phyloP scores from a whole-genome alignment of 2,113 vertebrate species.

The Catagonus wagneri region DNA sequence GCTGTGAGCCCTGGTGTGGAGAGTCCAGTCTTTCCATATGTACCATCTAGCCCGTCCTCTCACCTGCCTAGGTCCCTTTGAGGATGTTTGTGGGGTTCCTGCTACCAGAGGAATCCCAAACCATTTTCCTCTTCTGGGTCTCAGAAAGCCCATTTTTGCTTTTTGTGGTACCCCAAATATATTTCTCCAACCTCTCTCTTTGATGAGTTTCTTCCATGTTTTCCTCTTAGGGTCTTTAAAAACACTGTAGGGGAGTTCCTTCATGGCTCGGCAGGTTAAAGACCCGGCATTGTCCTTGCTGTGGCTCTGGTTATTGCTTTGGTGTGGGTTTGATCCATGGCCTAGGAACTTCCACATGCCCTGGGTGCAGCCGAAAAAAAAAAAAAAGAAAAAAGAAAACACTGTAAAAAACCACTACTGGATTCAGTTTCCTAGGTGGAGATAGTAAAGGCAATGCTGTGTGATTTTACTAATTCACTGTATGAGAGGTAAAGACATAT shows the following conservation, averaged over 20 bases:
- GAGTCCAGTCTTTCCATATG: neutral
- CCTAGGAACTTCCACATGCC: too few species aligned
- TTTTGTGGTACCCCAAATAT: neutral
- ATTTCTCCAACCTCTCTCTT: neutral
- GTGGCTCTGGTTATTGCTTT: too few species aligned
- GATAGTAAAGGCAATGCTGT: neutral
- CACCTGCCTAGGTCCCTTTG: neutral
- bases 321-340: too few species aligned
- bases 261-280: too few species aligned
- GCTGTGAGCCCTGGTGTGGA: neutral
- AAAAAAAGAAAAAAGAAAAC: too few species aligned
- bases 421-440: neutral
- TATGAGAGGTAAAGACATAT: neutral
- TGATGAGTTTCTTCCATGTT: neutral
- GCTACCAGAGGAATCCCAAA: neutral
- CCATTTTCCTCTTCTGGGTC: neutral
- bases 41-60: neutral
- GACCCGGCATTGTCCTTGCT: too few species aligned
- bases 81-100: neutral
- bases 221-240: neutral
- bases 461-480: constrained; percentile 2
- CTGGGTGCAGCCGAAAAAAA: too few species aligned
- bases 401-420: neutral
- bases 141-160: neutral
- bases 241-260: neutral